These are phyloP conservation scores for Thymallus thymallus DNA, from an alignment of 2,113 vertebrate species.

Conservation along the genomic window DNA sequence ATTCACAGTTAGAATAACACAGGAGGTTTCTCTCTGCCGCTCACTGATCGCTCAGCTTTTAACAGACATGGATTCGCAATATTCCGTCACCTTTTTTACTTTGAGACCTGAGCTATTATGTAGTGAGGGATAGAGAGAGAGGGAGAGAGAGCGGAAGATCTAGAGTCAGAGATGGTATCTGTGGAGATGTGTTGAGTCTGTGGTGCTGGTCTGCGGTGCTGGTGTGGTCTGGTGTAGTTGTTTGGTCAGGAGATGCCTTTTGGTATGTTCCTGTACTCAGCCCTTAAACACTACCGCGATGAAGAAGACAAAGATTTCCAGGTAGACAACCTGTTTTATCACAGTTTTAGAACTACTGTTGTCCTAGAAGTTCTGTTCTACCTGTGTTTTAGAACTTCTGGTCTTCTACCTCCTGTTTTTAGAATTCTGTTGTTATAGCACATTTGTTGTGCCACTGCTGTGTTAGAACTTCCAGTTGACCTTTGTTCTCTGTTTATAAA, in stretches of 20 bases:
- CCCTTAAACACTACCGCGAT: constrained; percentile 72
- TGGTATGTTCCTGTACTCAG: constrained; percentile 77
- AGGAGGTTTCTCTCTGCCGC: constrained; percentile 15
- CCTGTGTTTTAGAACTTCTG: too few species aligned
- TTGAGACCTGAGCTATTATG: constrained; percentile 29
- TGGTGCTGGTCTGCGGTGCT: constrained; percentile 47
- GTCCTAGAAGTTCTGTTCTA: too few species aligned
- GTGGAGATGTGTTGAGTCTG: constrained; percentile 30
- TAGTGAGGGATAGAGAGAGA: constrained; percentile 8
- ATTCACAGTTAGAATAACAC: constrained; percentile 33
- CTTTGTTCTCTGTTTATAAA: too few species aligned
- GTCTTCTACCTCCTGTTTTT: too few species aligned
- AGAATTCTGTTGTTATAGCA: too few species aligned
- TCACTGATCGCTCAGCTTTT: constrained; percentile 63
- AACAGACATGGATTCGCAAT: constrained; percentile 53
- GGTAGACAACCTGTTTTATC: constrained; percentile 51
- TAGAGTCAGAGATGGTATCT: constrained; percentile 30
- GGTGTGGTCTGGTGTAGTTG: constrained; percentile 19
- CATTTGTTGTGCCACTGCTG: too few species aligned
- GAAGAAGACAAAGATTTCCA: constrained; percentile 70
- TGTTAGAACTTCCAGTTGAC: too few species aligned
- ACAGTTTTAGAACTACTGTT: too few species aligned
- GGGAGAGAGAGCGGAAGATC: constrained; percentile 23
- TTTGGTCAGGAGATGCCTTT: constrained; percentile 59
- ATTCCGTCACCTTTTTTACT: constrained; percentile 57